Percentiles rank a stretch among this genome's conserved stretches.
These are phyloP conservation scores for Rhodeus uyekii DNA, from an alignment of 2,797 vertebrate genomes.

Conservation along the genomic window DNA sequence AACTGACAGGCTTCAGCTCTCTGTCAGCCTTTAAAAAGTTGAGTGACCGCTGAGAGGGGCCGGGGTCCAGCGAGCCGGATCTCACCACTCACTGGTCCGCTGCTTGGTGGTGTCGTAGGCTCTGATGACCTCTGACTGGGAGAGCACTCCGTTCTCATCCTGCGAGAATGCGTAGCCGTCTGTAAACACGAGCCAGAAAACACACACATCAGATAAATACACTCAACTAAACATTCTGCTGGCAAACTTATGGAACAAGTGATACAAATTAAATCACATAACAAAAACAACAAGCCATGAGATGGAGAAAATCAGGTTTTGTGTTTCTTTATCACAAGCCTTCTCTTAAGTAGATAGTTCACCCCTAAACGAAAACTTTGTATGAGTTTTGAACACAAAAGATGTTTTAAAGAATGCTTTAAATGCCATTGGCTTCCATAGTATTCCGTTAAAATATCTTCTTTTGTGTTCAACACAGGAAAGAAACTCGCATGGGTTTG, in stretches of 20 bases:
- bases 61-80: slow-evolving; percentile 52
- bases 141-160: slow-evolving; percentile 97
- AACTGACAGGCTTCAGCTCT: slow-evolving; percentile 51
- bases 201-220: background rate
- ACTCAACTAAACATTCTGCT: background rate
- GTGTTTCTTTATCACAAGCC: too few relatives aligned
- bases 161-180: slow-evolving; percentile 99
- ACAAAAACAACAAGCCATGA: background rate
- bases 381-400: too few relatives aligned
- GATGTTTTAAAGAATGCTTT: too few relatives aligned
- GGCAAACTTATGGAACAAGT: background rate
- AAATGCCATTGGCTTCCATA: too few relatives aligned
- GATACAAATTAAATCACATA: background rate
- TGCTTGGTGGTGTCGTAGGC: slow-evolving; percentile 98
- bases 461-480: too few relatives aligned
- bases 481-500: too few relatives aligned
- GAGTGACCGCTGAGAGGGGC: slow-evolving; percentile 51
- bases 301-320: too few relatives aligned
- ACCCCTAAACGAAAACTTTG: too few relatives aligned
- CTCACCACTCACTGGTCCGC: slow-evolving; percentile 92
- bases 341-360: too few relatives aligned
- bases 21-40: slow-evolving; percentile 52
- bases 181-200: slow-evolving; percentile 62
- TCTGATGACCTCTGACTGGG: slow-evolving; percentile 97
- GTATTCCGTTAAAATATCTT: too few relatives aligned